A percentile compares a stretch with the other conserved stretches of the same genome.
Conservation (phyloP, 92 coral and sea anemone species). For the Bergia sp. region DNA sequence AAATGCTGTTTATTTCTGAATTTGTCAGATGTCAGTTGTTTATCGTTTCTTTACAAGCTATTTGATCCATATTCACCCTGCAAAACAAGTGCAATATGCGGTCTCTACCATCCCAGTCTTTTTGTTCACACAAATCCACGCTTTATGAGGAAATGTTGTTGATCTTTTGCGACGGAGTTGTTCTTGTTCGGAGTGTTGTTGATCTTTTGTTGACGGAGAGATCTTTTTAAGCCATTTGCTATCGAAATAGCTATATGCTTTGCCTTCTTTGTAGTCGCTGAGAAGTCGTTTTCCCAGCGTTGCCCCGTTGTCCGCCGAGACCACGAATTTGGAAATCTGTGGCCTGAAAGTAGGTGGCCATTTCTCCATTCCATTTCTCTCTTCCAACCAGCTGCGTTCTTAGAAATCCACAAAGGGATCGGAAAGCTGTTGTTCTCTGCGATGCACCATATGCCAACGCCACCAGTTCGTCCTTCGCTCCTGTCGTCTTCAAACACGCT, state of each 20-base stretch:
- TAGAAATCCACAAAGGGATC: slow-evolving; percentile 43
- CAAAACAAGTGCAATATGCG: slow-evolving; percentile 53
- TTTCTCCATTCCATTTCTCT: slow-evolving; percentile 45
- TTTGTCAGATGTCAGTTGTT: neutral
- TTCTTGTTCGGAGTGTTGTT: slow-evolving; percentile 51
- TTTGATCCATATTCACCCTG: slow-evolving; percentile 28
- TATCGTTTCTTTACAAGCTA: slow-evolving; percentile 29
- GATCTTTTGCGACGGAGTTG: slow-evolving; percentile 58
- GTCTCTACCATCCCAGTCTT: neutral
- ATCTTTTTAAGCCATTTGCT: slow-evolving; percentile 60
- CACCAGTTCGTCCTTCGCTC: slow-evolving; percentile 55
- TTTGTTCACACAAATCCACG: slow-evolving; percentile 58
- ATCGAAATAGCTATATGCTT: slow-evolving; percentile 66
- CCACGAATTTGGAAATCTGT: slow-evolving; percentile 40
- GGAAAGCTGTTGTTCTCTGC: slow-evolving; percentile 46
- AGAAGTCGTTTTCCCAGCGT: slow-evolving; percentile 52
- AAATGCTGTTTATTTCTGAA: neutral
- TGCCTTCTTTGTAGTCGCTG: slow-evolving; percentile 63
- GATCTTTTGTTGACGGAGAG: slow-evolving; percentile 40
- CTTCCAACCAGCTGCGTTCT: slow-evolving; percentile 41
- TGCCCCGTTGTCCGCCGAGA: slow-evolving; percentile 44
- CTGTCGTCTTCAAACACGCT: slow-evolving; percentile 54
- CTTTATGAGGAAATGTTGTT: slow-evolving; percentile 55
- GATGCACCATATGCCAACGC: slow-evolving; percentile 55
- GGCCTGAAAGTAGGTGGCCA: slow-evolving; percentile 50